Evolutionary conservation across 2,797 vertebrate genomes (phyloP), one percentile per base, ranked within the genome.

Genomic region (Tachyglossus aculeatus): DNA sequence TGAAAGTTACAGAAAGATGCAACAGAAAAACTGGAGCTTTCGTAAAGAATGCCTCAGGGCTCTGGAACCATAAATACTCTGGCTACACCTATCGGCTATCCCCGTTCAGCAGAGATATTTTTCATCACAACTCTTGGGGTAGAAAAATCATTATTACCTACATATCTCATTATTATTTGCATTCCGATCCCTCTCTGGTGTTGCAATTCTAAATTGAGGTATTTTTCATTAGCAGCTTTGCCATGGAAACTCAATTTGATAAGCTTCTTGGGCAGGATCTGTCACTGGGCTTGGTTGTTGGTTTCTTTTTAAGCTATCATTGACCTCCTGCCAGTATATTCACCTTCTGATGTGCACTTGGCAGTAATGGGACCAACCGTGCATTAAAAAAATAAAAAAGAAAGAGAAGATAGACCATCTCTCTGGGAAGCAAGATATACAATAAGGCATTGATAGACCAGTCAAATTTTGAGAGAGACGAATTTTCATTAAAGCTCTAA

Each of bases 151-250:
- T 85, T 86, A 88, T 84, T 79, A 62, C 71, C 58, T 79, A 68
- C 70, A 67, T 60, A 84, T 82, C 80, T 88, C 78, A 79, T 80
- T 77, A 78, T 87, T 89, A 63, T 71, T 90, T 86, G 82, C 59
- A 78, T 83, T 82, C 71, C 62, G 84, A 90, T 86, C 78, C 71
- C 80, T 75, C 85, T 88, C 85, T n/a, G 16, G 84, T 85, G 88
- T 83, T 87, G 71, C 72, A 84, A 82, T 74, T 87, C 70, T 58
- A 74, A 81, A 81, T 71, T 19, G 74, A 88, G 76, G 67, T 66
- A 48, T 79, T 88, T 88, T 89, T 89, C 80, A 85, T 91, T 81
- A 88, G 85, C 80, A 44, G 4, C 36, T 88, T 92, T 84, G 56
- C 84, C 87, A 88, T 89, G 86, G 88, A 87, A 91, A 84, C 88